Evolutionary conservation across 1,140 invertebrate species (phyloP), one percentile per base, ranked within the genome.

Genomic region (Ceratoteleas bidentatus): DNA sequence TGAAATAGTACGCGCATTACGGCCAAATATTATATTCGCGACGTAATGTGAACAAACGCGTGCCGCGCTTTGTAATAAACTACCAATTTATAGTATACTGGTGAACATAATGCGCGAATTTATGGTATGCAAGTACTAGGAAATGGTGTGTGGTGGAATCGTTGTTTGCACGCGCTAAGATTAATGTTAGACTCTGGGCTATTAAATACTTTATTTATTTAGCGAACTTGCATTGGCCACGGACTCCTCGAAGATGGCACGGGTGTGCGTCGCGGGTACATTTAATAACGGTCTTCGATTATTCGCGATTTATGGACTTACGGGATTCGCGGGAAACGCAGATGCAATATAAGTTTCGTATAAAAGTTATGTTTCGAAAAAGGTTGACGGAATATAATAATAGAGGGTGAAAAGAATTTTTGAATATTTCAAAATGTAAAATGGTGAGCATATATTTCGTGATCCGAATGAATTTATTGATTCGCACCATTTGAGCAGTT

Each of bases 1-100:
- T 64, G 56, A 73, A 61, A 79, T 73, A 61, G 69, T 79, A 61
- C 74, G 52, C 52, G 58, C 53, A 77, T 70, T 77, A 70, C 50
- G 61, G 57, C 53, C 66, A 54, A 78, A 78, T 78, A 72, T 78
- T 78, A 78, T 78, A 78, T 78, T 72, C 61, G 66, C 54, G 49
- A 40, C 54, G 54, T 78, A 78, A 78, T 72, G 68, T 78, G 61
- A 78, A 78, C 54, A 66, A 78, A 66, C 56, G 74, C 58, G 57
- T 16, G 32, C 13, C 70, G 53, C 64, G 43, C 58, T 64, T 64
- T 65, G 61, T 61, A 78, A 78, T 78, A 78, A 78, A 78, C 66
- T 78, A 78, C 75, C 53, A 78, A 72, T 78, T 78, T 78, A 78
- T 72, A 78, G 61, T 78, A 79, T 78, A 72, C 66, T 65, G 14